Conservation (phyloP, 1,140 invertebrate genomes). For the Drosophila ogumai region DNA sequence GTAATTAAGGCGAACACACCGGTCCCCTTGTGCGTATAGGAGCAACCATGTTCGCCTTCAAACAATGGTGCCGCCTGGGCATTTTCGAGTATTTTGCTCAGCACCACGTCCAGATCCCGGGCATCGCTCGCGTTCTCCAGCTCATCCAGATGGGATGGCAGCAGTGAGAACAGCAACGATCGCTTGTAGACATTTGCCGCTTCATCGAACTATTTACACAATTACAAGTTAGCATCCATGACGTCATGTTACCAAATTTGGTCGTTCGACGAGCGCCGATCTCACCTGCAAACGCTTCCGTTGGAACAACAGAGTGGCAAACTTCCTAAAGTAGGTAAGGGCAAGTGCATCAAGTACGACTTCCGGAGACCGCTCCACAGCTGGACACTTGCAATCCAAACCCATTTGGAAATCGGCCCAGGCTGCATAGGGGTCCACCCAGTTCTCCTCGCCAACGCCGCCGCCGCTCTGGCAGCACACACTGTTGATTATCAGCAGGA, state of each 20-base stretch:
- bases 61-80: slow-evolving; percentile 35
- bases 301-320: slow-evolving; percentile 62
- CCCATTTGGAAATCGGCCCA: slow-evolving; percentile 55
- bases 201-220: slow-evolving; percentile 54
- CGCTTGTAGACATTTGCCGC: slow-evolving; percentile 43
- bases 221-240: slow-evolving; percentile 32
- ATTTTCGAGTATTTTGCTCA: slow-evolving; percentile 57
- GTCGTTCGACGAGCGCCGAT: not conserved
- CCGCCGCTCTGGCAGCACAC: slow-evolving; percentile 49
- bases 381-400: slow-evolving; percentile 34
- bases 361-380: slow-evolving; percentile 21
- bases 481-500: slow-evolving; percentile 50
- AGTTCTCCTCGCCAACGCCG: slow-evolving; percentile 34
- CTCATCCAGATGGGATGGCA: slow-evolving; percentile 55
- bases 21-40: slow-evolving; percentile 20
- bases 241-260: slow-evolving; percentile 50
- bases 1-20: slow-evolving; percentile 40
- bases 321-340: slow-evolving; percentile 73
- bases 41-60: slow-evolving; percentile 20
- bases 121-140: slow-evolving; percentile 58
- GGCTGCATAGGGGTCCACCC: slow-evolving; percentile 59
- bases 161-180: slow-evolving; percentile 58
- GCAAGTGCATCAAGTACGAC: slow-evolving; percentile 55
- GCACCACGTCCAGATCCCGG: slow-evolving; percentile 69
- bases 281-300: slow-evolving; percentile 61